Percentiles rank a stretch among this genome's conserved stretches.
Conservation (phyloP, 2,113 vertebrate species). For the Blennius ocellaris region DNA sequence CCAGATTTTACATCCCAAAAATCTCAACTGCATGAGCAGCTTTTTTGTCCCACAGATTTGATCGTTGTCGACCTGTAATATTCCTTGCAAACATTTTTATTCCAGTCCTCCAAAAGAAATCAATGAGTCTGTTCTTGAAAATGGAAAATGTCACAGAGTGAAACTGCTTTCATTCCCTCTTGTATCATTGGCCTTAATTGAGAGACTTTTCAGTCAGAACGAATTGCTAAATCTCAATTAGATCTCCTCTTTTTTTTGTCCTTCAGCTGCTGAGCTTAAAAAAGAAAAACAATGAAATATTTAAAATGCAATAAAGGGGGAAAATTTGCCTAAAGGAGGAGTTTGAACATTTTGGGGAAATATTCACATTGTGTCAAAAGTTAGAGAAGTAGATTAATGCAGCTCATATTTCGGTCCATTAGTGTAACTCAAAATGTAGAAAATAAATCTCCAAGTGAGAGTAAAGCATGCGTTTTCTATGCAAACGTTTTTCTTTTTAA, state of each 20-base stretch:
- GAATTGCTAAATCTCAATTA: slow-evolving; percentile 17
- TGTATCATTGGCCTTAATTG: slow-evolving; percentile 20
- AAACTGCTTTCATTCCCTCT: slow-evolving; percentile 19
- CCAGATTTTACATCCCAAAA: slow-evolving; percentile 37
- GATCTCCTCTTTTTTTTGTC: slow-evolving; percentile 14
- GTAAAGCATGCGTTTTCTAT: neutral
- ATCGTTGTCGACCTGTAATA: slow-evolving; percentile 3
- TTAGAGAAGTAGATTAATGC: neutral
- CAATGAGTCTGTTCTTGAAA: slow-evolving; percentile 14
- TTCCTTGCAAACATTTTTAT: slow-evolving; percentile 43
- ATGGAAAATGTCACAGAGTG: slow-evolving; percentile 13
- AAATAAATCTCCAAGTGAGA: neutral
- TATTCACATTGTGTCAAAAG: neutral
- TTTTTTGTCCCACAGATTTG: slow-evolving; percentile 4
- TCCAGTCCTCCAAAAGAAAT: neutral
- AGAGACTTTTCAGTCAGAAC: slow-evolving; percentile 40
- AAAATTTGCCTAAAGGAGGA: neutral
- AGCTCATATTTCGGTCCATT: neutral
- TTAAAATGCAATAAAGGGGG: slow-evolving; percentile 5
- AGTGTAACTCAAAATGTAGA: neutral
- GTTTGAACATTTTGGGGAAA: neutral
- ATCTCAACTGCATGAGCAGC: slow-evolving; percentile 22
- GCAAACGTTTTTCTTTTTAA: neutral
- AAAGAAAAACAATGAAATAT: slow-evolving; percentile 28
- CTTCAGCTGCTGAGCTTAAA: slow-evolving; percentile 36